Percentiles rank a stretch among this genome's conserved stretches.
These are phyloP conservation scores for Passerculus sandwichensis DNA, from an alignment of 2,797 vertebrate species.

Conservation along the genomic window DNA sequence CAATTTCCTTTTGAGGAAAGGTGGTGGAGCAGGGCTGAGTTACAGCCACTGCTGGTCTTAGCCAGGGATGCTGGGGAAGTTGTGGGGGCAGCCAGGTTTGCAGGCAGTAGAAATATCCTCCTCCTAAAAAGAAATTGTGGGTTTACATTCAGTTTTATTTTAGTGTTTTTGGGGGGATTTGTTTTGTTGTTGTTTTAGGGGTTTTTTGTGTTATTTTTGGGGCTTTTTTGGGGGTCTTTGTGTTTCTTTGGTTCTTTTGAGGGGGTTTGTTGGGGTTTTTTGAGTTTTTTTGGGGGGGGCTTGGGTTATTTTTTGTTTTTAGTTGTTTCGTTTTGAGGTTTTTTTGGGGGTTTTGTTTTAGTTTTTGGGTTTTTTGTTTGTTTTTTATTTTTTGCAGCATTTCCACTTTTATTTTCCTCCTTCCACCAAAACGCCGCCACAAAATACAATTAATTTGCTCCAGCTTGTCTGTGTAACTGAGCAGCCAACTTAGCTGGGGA, in stretches of 20 bases:
- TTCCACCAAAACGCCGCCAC: accelerated
- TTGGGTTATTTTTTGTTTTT: no score
- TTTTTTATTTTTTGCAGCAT: neutral
- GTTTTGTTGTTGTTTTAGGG: no score
- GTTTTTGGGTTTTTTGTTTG: no score
- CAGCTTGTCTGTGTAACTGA: neutral
- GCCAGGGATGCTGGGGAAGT: neutral
- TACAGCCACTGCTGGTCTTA: neutral
- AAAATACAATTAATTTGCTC: neutral
- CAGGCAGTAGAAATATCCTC: neutral
- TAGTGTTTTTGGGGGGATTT: no score
- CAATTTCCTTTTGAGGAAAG: neutral
- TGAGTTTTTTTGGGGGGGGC: no score
- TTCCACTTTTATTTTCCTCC: neutral
- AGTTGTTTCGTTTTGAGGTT: no score
- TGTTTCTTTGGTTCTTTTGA: no score
- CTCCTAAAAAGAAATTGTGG: neutral
- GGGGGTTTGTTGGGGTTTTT: no score
- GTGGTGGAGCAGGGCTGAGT: neutral
- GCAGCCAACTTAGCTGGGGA: neutral
- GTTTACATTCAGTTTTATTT: neutral
- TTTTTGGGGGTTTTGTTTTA: no score
- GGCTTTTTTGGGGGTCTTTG: no score
- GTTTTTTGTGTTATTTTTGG: no score
- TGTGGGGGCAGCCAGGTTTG: neutral